A percentile compares a stretch with the other conserved stretches of the same genome.
These are phyloP conservation scores for Tyrannus savana DNA, from an alignment of 2,113 vertebrate genomes.

Conservation along the genomic window DNA sequence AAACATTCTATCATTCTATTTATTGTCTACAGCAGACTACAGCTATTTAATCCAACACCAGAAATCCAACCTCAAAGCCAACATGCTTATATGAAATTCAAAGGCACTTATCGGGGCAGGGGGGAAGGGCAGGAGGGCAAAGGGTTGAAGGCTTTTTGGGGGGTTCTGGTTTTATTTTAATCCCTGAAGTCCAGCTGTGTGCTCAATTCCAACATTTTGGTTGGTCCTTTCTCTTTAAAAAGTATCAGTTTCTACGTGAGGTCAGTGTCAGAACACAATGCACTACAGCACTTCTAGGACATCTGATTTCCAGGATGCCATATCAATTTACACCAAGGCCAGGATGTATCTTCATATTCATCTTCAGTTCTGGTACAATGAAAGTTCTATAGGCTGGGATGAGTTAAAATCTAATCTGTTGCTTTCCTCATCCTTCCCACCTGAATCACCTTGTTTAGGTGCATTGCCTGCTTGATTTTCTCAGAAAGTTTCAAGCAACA, in stretches of 20 bases:
- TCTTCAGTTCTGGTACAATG: background rate
- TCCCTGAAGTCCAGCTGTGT: background rate
- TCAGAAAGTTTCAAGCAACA: background rate
- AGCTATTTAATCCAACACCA: background rate
- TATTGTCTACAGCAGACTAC: background rate
- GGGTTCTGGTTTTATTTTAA: background rate
- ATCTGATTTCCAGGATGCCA: background rate
- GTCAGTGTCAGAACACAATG: rapidly evolving
- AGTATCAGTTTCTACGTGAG: rapidly evolving
- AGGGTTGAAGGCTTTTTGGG: rapidly evolving
- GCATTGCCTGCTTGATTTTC: background rate
- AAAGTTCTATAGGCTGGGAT: background rate
- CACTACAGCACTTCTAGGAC: background rate
- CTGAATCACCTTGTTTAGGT: background rate
- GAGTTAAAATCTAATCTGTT: background rate
- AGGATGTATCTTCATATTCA: background rate
- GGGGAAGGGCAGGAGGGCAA: rapidly evolving
- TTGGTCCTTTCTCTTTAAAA: background rate
- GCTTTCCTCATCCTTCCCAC: background rate
- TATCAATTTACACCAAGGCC: background rate
- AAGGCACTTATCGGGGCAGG: background rate
- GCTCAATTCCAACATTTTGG: background rate
- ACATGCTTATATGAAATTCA: background rate
- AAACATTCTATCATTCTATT: background rate
- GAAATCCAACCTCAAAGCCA: background rate